phyloP scores from a whole-genome alignment of 37 sponge, comb jelly and placozoan species.

The Cladorhizidae sp. region DNA sequence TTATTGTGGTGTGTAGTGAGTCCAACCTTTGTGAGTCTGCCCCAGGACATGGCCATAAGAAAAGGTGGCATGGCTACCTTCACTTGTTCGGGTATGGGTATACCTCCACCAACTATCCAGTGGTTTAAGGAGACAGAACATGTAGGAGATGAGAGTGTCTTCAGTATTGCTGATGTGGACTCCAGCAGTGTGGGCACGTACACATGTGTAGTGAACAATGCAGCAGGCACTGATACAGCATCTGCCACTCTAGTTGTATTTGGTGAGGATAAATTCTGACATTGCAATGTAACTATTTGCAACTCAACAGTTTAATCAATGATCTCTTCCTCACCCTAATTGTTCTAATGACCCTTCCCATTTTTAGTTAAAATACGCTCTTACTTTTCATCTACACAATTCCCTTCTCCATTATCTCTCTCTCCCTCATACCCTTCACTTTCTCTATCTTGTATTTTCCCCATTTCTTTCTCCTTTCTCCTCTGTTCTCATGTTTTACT shows the following conservation, averaged over 20 bases:
- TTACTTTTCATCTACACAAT: too few species aligned
- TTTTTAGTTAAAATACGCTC: too few species aligned
- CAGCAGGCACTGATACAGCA: constrained; percentile 23
- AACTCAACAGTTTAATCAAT: too few species aligned
- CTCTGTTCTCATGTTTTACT: too few species aligned
- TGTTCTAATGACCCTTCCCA: too few species aligned
- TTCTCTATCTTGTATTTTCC: too few species aligned
- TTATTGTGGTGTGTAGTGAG: constrained; percentile 30
- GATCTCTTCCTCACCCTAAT: too few species aligned
- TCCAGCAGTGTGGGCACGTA: constrained; percentile 34
- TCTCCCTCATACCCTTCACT: too few species aligned
- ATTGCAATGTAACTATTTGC: not conserved
- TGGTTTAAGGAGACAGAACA: constrained; percentile 16
- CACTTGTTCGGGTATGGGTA: constrained; percentile 45
- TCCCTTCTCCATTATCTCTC: too few species aligned
- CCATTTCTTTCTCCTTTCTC: too few species aligned
- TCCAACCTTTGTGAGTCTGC: constrained; percentile 37
- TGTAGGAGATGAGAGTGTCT: not conserved
- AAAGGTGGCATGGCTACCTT: constrained; percentile 22
- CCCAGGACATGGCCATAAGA: constrained; percentile 19
- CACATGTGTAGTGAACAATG: constrained; percentile 48
- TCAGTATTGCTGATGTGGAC: constrained; percentile 15
- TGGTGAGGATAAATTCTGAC: constrained; percentile 23
- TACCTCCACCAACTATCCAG: constrained; percentile 44
- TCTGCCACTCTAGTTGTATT: constrained; percentile 43